Evolutionary conservation across 2,797 vertebrate species (phyloP).

Genomic region (Gymnoscopelus braueri): DNA sequence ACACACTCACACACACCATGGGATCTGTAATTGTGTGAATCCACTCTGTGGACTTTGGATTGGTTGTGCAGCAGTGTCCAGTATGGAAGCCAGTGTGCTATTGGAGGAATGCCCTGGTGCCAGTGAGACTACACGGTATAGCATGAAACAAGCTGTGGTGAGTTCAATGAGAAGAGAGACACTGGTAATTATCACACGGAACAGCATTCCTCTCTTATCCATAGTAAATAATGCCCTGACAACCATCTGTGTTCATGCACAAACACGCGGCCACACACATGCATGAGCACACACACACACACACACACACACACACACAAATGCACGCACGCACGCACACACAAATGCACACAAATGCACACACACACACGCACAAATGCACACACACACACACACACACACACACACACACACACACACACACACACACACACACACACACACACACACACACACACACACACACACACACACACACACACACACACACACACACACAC

Average conservation of each 20-base stretch:
- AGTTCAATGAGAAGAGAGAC: constrained; percentile 61
- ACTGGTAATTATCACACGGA: constrained; percentile 57
- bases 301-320: not conserved
- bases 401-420: constrained; percentile 13
- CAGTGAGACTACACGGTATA: constrained; percentile 66
- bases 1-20: constrained; percentile 31
- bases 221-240: constrained; percentile 38
- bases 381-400: not conserved
- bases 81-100: constrained; percentile 65
- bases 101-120: constrained; percentile 76
- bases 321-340: not conserved
- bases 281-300: not conserved
- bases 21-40: constrained; percentile 79
- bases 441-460: not conserved
- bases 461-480: constrained; percentile 16
- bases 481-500: constrained; percentile 1
- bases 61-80: constrained; percentile 44
- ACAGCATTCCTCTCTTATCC: constrained; percentile 54
- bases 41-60: constrained; percentile 68
- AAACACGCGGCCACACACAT: not conserved
- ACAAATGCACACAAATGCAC: not conserved
- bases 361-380: not conserved
- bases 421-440: not conserved
- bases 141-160: constrained; percentile 66
- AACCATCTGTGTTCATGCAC: constrained; percentile 14